phyloP scores from a whole-genome alignment of 2,888 invertebrate species.

The Melinaea marsaeus region DNA sequence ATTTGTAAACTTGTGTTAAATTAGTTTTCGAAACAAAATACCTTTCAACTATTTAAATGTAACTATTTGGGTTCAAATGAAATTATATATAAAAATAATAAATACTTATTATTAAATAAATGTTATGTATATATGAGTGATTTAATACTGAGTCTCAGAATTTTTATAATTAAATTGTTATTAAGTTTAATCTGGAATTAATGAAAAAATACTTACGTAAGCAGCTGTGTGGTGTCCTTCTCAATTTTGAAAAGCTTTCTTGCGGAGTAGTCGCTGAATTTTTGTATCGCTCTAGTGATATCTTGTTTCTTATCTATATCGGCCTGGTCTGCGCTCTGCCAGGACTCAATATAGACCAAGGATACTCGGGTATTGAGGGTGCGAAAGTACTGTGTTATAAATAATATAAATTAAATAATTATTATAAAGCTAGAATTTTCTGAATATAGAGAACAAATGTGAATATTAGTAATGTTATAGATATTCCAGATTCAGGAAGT shows the following conservation, averaged over 20 bases:
- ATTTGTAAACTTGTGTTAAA: constrained; percentile 1
- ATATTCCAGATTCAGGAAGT: too few relatives aligned
- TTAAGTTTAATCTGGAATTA: neutral
- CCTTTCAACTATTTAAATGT: neutral
- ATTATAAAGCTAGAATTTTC: neutral
- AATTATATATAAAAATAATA: too few relatives aligned
- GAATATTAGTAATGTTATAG: too few relatives aligned
- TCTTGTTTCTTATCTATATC: constrained; percentile 89
- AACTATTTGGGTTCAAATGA: too few relatives aligned
- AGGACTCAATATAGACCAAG: constrained; percentile 97
- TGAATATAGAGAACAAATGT: too few relatives aligned
- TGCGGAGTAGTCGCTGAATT: constrained; percentile 94
- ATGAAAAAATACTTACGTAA: constrained; percentile 83
- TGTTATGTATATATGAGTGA: too few relatives aligned
- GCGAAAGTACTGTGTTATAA: constrained; percentile 87
- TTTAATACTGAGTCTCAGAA: neutral
- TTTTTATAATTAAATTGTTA: constrained; percentile 3
- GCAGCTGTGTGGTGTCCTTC: constrained; percentile 94
- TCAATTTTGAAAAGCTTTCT: constrained; percentile 90
- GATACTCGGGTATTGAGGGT: constrained; percentile 96
- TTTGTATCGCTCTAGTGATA: constrained; percentile 91
- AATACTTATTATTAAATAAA: too few relatives aligned
- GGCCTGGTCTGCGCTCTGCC: constrained; percentile 94
- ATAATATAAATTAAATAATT: neutral
- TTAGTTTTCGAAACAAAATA: constrained; percentile 10